phyloP scores from a whole-genome alignment of 2,888 invertebrate species.

The Mythimna ferrago region DNA sequence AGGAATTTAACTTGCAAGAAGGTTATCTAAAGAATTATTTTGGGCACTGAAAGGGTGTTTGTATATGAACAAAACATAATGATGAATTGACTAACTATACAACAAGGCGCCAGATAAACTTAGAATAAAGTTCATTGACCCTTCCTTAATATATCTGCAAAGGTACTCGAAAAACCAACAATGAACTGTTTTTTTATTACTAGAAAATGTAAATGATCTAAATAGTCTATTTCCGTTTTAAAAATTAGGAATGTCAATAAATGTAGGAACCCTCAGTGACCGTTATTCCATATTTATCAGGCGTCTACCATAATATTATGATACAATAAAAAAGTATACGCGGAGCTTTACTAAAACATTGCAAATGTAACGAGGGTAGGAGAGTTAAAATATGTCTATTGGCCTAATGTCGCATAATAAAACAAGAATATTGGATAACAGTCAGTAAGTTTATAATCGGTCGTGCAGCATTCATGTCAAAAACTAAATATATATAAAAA shows the following conservation, averaged over 20 bases:
- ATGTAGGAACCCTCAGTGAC: no score
- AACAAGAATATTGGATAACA: slow-evolving; percentile 4
- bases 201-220: no score
- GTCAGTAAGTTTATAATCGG: slow-evolving; percentile 31
- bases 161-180: no score
- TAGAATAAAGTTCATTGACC: no score
- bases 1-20: slow-evolving; percentile 2
- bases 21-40: slow-evolving; percentile 27
- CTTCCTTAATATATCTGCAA: no score
- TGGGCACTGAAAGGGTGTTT: slow-evolving; percentile 14
- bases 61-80: slow-evolving; percentile 3
- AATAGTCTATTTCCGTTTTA: no score
- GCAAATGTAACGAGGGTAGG: slow-evolving; percentile 14
- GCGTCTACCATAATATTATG: not conserved
- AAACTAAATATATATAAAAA: slow-evolving; percentile 72
- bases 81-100: slow-evolving; percentile 4
- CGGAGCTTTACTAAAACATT: not conserved
- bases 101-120: no score
- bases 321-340: not conserved
- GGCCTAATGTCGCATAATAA: not conserved
- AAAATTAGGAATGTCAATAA: no score
- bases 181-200: no score
- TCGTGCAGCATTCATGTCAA: slow-evolving; percentile 41
- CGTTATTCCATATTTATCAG: no score
- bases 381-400: not conserved